Evolutionary conservation across 2,888 invertebrate genomes (phyloP), one percentile per base, ranked within the genome.

Genomic region (Endotricha flammealis): DNA sequence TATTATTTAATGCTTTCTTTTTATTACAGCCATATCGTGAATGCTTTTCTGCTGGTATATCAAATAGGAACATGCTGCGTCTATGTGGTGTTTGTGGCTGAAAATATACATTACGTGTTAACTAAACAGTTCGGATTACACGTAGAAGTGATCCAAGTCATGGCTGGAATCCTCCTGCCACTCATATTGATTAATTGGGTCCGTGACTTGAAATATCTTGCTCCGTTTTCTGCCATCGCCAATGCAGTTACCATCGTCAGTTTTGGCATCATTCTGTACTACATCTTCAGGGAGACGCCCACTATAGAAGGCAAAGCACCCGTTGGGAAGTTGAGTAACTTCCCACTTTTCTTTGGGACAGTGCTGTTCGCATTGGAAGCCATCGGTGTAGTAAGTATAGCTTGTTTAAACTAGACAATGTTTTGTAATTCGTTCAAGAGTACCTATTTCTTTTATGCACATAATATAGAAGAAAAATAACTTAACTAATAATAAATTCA

Each of bases 31-130:
- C 90, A 91, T 47, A 73, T 93, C 4, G 91, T 93, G 12, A 94
- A 94, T 64, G 77, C 85, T 0, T 95, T 95, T 60, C 85, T 95
- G 2, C 69, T 97, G 46, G 88, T 96, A 35, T 98, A 98, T 57
- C 98, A 99, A 77, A 88, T 98, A 55, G 99, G 99, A 29, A 95
- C 96, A 31, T 98, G 98, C 71, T 97, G 97, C 72, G 97, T 98
- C 1, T 99, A 99, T 76, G 93, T 96, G 12, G 95, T 98, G 0
- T 99, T 98, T 72, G 95, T 98, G 31, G 91, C 97, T 0, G 91
- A 92, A 41, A 97, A 96, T 74, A 88, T 97, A n/a, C 88, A 93
- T 63, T 86, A 79, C 50, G 92, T 95, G 7, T 74, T 89, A 8
- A 86, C 86, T 24, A 73, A 87, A 11, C 88, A 91, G 53, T 79